These are phyloP conservation scores for Limulus polyphemus DNA, from an alignment of 2,888 invertebrate genomes.

Conservation along the genomic window DNA sequence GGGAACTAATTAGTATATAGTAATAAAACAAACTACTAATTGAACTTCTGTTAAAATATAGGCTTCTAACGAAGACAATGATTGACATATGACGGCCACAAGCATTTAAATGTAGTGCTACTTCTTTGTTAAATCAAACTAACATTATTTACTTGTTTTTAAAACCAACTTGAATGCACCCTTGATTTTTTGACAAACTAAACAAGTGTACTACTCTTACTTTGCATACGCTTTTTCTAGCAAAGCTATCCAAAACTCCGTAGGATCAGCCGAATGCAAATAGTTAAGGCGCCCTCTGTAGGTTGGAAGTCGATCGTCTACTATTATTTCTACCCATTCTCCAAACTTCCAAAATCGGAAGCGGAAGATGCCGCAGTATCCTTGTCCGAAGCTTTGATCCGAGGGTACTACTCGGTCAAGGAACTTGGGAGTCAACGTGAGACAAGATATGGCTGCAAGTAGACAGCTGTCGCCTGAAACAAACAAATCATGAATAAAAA, in stretches of 20 bases:
- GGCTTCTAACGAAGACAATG: too few species aligned
- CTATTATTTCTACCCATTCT: conserved; percentile 57
- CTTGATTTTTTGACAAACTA: too few species aligned
- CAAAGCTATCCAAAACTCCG: conserved; percentile 62
- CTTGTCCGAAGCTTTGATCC: conserved; percentile 47
- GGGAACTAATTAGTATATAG: too few species aligned
- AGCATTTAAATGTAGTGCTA: too few species aligned
- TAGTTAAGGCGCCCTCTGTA: conserved; percentile 51
- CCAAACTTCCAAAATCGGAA: conserved; percentile 70
- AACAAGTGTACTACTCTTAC: conserved; percentile 37
- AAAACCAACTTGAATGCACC: too few species aligned
- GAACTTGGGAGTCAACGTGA: conserved; percentile 53
- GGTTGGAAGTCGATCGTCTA: conserved; percentile 63
- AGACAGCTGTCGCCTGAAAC: conserved; percentile 44
- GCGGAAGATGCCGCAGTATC: conserved; percentile 54
- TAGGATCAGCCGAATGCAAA: conserved; percentile 47
- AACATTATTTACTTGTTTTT: too few species aligned
- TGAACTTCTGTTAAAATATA: too few species aligned
- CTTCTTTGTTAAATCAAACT: too few species aligned
- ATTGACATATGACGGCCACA: too few species aligned
- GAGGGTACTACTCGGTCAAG: conserved; percentile 54
- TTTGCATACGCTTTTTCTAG: conserved; percentile 71
- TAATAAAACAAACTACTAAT: too few species aligned
- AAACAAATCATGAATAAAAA: not conserved
- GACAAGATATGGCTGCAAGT: conserved; percentile 51